phyloP scores from a whole-genome alignment of 2,888 invertebrate genomes.

The Oegoconia quadripuncta region DNA sequence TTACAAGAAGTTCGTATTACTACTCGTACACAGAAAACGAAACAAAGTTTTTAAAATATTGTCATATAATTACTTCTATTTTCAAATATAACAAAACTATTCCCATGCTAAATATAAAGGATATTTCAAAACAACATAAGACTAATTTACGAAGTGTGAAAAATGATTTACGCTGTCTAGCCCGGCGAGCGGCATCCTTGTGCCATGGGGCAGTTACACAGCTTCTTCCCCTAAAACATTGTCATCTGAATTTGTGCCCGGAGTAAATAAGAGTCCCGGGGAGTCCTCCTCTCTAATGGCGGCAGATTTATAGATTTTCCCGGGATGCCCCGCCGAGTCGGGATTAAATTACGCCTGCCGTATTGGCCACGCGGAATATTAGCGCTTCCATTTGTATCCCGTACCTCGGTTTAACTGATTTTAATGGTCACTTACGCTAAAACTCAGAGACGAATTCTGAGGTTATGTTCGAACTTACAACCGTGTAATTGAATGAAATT shows the following conservation, averaged over 20 bases:
- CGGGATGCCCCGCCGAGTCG: conserved; percentile 69
- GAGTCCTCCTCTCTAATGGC: conserved; percentile 71
- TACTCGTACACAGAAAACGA: too few relatives aligned
- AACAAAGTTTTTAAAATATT: too few relatives aligned
- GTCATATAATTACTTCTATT: too few relatives aligned
- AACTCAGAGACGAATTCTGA: conserved; percentile 23
- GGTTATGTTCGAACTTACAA: conserved; percentile 1
- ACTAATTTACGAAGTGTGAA: conserved; percentile 13
- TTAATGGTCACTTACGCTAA: conserved; percentile 47
- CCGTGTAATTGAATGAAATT: neutral
- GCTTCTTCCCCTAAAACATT: conserved; percentile 78
- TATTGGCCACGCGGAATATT: conserved; percentile 74
- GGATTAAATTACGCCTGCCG: conserved; percentile 76
- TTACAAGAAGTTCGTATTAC: too few relatives aligned
- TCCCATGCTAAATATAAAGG: neutral
- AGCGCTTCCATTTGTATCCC: conserved; percentile 72
- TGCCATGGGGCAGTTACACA: conserved; percentile 62
- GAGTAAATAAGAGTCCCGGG: conserved; percentile 78
- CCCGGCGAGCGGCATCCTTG: conserved; percentile 48
- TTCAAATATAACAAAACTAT: neutral
- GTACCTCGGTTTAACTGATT: conserved; percentile 48
- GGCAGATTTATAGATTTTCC: conserved; percentile 80
- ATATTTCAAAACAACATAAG: neutral
- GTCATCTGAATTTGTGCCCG: conserved; percentile 79
- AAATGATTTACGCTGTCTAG: conserved; percentile 30